These are phyloP conservation scores for Linyphia triangularis DNA, from an alignment of 2,888 invertebrate species.

Conservation along the genomic window DNA sequence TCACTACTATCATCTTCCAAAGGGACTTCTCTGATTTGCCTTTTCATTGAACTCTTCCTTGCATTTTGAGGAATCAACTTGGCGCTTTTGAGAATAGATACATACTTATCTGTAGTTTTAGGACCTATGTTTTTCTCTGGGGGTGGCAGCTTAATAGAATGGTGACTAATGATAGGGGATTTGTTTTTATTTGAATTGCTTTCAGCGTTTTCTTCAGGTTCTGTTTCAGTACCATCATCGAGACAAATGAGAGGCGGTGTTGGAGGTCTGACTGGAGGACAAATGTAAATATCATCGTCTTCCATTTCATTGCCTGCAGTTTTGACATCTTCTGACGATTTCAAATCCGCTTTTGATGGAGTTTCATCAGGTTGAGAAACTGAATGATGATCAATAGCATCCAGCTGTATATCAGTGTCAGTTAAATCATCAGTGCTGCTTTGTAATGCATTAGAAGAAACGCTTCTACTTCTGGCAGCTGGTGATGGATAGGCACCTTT, in stretches of 20 bases:
- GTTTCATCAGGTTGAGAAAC: background rate
- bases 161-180: background rate
- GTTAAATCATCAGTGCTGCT: background rate
- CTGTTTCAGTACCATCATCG: slow-evolving; percentile 62
- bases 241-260: slow-evolving; percentile 64
- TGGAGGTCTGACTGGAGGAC: slow-evolving; percentile 46
- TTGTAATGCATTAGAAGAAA: background rate
- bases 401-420: background rate
- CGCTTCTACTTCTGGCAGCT: background rate
- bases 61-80: slow-evolving; percentile 14
- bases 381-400: background rate
- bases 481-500: background rate
- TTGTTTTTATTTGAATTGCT: background rate
- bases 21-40: background rate
- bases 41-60: slow-evolving; percentile 22
- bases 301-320: background rate
- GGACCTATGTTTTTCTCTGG: background rate
- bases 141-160: background rate
- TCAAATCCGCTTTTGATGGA: background rate
- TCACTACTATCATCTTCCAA: slow-evolving; percentile 38
- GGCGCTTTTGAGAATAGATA: background rate
- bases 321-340: too few relatives aligned
- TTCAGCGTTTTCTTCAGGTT: slow-evolving; percentile 28
- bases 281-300: slow-evolving; percentile 52
- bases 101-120: background rate